Base-by-base conservation (phyloP, 2,113 vertebrate genomes). In the Cyanistes caeruleus region DNA sequence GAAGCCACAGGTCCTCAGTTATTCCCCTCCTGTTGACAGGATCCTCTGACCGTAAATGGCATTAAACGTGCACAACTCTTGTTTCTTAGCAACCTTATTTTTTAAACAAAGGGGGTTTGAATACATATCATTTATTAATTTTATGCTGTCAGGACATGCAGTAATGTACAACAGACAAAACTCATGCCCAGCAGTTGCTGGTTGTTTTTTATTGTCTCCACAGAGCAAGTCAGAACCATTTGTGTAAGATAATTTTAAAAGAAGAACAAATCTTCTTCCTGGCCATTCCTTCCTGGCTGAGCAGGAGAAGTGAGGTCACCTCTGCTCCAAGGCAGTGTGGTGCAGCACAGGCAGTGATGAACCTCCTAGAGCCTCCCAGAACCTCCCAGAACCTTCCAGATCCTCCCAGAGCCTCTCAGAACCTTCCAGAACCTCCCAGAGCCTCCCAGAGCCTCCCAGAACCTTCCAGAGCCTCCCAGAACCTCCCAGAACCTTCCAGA, bases 71-170 rank as follows among this genome's bases (percentile, higher is more conserved):
- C 55, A 18, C 22, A 75, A 70, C 35, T 89, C 49, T 20, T 65
- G 88, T 82, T 90, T 84, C 90, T 81, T 96, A 90, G 96, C 86
- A 94, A 95, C 85, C 15, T 89, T 90, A 72, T 75, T 90, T 93
- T 95, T 93, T 56, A 92, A 96, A 94, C 83, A 84, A 91, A 84
- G 19, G 18, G 33, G 27, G 31, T 8, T 43, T 87, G 48, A 83
- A 58, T 59, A 60, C 53, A 33, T 77, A 7, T 59, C 89, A 84
- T 69, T 64, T 51, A 97, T 92, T 90, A 75, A 87, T 85, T 94
- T 93, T 70, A 76, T 51, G 51, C 53, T 91, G 94, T 90, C 93
- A 95, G 65, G 72, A 44, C 55, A 93, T 75, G 86, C 39, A 90
- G 33, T 90, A 65, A 87, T 37, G 20, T 86, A 27, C 65, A 91